Percentiles rank a stretch among this genome's conserved stretches.
phyloP scores from a whole-genome alignment of 2,113 vertebrate genomes.

The Rafetus swinhoei region DNA sequence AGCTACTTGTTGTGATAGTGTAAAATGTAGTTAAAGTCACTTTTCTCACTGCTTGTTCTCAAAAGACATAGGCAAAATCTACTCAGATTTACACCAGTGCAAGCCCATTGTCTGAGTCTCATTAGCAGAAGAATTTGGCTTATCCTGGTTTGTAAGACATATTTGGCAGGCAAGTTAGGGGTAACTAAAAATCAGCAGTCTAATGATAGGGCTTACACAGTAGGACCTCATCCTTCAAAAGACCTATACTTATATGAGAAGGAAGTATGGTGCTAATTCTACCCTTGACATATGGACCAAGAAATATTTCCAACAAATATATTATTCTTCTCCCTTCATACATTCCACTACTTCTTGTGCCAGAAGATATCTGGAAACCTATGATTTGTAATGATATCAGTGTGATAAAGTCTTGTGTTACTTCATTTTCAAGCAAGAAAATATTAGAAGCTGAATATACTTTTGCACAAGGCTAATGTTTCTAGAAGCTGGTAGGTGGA shows the following conservation, averaged over 20 bases:
- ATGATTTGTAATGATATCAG: not conserved
- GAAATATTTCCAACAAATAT: slow-evolving; percentile 42
- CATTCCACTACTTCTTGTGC: not conserved
- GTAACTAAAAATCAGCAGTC: slow-evolving; percentile 27
- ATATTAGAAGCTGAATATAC: not conserved
- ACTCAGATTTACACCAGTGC: not conserved
- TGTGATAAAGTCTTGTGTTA: not conserved
- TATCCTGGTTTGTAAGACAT: not conserved
- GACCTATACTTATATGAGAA: slow-evolving; percentile 32
- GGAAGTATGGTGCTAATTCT: slow-evolving; percentile 37
- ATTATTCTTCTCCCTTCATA: slow-evolving; percentile 22
- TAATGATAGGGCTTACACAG: not conserved
- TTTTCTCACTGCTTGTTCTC: not conserved
- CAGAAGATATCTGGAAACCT: not conserved
- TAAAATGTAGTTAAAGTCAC: not conserved
- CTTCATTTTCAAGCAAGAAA: slow-evolving; percentile 8
- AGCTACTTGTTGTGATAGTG: not conserved
- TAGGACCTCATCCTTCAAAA: slow-evolving; percentile 7
- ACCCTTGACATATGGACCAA: not conserved
- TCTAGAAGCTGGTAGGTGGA: not conserved
- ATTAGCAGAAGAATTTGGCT: not conserved
- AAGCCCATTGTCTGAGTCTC: not conserved
- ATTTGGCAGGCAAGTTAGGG: not conserved
- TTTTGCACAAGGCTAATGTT: not conserved
- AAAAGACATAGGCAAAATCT: not conserved